phyloP scores from a whole-genome alignment of 2,888 invertebrate species.

The Cactoblastis cactorum region DNA sequence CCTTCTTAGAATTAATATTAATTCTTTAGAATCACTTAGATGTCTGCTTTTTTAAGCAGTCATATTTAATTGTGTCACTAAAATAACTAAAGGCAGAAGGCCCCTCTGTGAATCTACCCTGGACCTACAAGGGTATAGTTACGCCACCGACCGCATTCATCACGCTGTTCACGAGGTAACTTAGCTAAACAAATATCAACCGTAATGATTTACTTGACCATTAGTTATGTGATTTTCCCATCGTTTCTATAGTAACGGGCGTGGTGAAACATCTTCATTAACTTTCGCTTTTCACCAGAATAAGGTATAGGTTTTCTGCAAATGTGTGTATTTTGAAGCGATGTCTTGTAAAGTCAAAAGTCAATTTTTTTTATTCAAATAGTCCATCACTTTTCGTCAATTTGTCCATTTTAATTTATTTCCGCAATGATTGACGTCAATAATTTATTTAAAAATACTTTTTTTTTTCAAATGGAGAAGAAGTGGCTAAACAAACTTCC shows the following conservation, averaged over 20 bases:
- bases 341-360: too few species aligned
- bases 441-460: too few species aligned
- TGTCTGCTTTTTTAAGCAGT: too few species aligned
- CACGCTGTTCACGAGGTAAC: conserved; percentile 15
- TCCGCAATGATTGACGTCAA: too few species aligned
- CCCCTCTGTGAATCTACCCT: neutral
- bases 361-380: too few species aligned
- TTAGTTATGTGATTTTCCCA: conserved; percentile 4
- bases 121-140: neutral
- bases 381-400: too few species aligned
- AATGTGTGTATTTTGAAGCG: neutral
- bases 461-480: too few species aligned
- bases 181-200: conserved; percentile 13
- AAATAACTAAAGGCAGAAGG: neutral
- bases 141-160: conserved; percentile 8
- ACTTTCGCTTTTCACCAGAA: conserved; percentile 3
- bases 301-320: neutral
- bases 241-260: neutral
- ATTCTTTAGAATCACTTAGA: too few species aligned
- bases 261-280: conserved; percentile 4
- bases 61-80: too few species aligned
- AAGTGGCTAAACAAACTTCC: too few species aligned
- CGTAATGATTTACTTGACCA: conserved; percentile 11
- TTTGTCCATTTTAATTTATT: too few species aligned
- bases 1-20: too few species aligned